phyloP scores from a whole-genome alignment of 1,140 invertebrate genomes.

The Calycopis cecrops region DNA sequence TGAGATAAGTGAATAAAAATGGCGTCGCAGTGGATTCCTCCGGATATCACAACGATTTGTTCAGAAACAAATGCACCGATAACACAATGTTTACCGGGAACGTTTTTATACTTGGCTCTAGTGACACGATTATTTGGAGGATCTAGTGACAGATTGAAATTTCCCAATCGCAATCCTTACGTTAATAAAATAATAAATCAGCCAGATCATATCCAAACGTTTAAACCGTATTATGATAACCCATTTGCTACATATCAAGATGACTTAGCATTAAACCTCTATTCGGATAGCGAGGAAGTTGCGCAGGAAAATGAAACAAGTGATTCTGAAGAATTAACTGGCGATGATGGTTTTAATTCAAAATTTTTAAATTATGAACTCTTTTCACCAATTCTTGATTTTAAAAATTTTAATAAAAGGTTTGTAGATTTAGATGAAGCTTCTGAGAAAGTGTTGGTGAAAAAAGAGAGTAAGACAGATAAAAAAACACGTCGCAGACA shows the following conservation, averaged over 20 bases:
- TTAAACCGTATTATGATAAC: neutral
- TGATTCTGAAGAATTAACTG: conserved; percentile 1
- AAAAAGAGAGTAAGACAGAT: conserved; percentile 22
- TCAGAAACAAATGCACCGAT: conserved; percentile 62
- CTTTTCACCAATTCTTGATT: conserved; percentile 29
- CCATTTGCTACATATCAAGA: conserved; percentile 12
- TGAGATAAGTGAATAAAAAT: conserved; percentile 9
- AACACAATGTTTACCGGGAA: conserved; percentile 75
- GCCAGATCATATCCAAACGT: conserved; percentile 9
- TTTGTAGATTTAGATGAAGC: conserved; percentile 33
- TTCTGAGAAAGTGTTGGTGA: conserved; percentile 32
- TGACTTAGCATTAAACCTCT: no score
- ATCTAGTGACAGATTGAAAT: conserved; percentile 45
- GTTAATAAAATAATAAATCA: conserved; percentile 13
- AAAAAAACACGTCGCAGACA: conserved; percentile 25
- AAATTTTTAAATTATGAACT: neutral
- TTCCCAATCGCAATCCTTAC: conserved; percentile 35
- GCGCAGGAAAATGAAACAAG: neutral
- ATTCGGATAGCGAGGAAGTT: no score
- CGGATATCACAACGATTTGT: conserved; percentile 75
- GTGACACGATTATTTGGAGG: conserved; percentile 76
- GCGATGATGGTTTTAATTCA: conserved; percentile 11
- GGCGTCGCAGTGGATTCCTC: conserved; percentile 67
- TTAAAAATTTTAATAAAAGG: conserved; percentile 28
- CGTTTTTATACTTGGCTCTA: conserved; percentile 76